phyloP scores from a whole-genome alignment of 2,888 invertebrate genomes.

The Andrena bucephala region DNA sequence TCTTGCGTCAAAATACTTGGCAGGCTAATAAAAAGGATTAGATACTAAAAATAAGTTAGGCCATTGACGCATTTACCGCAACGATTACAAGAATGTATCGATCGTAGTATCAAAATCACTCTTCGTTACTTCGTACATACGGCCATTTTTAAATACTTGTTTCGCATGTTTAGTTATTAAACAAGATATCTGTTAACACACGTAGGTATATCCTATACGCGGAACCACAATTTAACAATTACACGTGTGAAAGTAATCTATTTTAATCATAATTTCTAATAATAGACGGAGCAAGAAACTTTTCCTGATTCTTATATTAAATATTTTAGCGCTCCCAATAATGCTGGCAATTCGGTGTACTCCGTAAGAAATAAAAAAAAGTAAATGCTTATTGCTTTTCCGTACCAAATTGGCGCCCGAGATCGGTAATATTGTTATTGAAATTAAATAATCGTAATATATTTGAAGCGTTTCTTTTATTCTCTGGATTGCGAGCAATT shows the following conservation, averaged over 20 bases:
- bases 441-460: neutral
- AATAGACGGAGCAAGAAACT: neutral
- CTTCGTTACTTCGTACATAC: slow-evolving; percentile 43
- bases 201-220: too few relatives aligned
- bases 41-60: slow-evolving; percentile 76
- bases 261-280: neutral
- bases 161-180: slow-evolving; percentile 52
- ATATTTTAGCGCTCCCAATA: neutral
- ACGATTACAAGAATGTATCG: slow-evolving; percentile 51
- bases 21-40: slow-evolving; percentile 68
- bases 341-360: neutral
- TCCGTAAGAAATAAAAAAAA: neutral
- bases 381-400: too few relatives aligned
- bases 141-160: slow-evolving; percentile 76
- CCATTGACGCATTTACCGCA: slow-evolving; percentile 74
- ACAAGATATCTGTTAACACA: slow-evolving; percentile 3
- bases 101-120: slow-evolving; percentile 45
- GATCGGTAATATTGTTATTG: too few relatives aligned
- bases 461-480: neutral
- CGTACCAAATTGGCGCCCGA: too few relatives aligned
- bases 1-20: slow-evolving; percentile 79
- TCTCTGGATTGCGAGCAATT: too few relatives aligned
- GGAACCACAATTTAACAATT: neutral
- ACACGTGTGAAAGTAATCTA: neutral
- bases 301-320: neutral